Conservation (phyloP, 1,140 invertebrate species). For the Samia ricini region DNA sequence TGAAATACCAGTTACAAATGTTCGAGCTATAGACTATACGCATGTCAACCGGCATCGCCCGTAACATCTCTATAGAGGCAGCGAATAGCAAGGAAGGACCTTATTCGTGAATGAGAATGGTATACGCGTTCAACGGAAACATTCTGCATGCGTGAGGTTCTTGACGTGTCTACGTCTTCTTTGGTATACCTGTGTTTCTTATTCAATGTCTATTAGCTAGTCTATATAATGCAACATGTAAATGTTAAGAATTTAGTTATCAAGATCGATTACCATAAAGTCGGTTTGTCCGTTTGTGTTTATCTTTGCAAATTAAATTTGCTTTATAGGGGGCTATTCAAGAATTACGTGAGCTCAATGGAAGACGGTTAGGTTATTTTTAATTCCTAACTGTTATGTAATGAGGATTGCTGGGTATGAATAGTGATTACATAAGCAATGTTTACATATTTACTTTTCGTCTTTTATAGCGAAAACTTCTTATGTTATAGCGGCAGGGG, state of each 20-base stretch:
- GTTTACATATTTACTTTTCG: too few relatives aligned
- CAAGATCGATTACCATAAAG: background rate
- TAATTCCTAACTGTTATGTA: too few relatives aligned
- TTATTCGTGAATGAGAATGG: conserved; percentile 27
- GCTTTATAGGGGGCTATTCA: too few relatives aligned
- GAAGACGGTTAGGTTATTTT: too few relatives aligned
- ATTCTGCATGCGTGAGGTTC: conserved; percentile 10
- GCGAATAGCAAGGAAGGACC: conserved; percentile 22
- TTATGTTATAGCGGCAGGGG: too few relatives aligned
- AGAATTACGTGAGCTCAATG: too few relatives aligned
- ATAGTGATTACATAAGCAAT: too few relatives aligned
- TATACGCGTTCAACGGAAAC: conserved; percentile 20
- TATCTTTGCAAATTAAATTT: too few relatives aligned
- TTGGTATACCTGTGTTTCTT: background rate
- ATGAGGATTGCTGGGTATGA: too few relatives aligned
- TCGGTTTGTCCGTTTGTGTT: background rate
- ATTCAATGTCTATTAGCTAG: conserved; percentile 8
- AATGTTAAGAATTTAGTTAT: background rate
- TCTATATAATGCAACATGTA: background rate
- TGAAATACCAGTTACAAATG: conserved; percentile 20
- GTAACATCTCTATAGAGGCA: conserved; percentile 28
- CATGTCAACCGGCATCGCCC: conserved; percentile 20
- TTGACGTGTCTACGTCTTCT: background rate
- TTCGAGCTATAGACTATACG: conserved; percentile 19
- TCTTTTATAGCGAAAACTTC: too few relatives aligned